phyloP scores from a whole-genome alignment of 2,797 vertebrate species.

The Microctenopoma lineatum region DNA sequence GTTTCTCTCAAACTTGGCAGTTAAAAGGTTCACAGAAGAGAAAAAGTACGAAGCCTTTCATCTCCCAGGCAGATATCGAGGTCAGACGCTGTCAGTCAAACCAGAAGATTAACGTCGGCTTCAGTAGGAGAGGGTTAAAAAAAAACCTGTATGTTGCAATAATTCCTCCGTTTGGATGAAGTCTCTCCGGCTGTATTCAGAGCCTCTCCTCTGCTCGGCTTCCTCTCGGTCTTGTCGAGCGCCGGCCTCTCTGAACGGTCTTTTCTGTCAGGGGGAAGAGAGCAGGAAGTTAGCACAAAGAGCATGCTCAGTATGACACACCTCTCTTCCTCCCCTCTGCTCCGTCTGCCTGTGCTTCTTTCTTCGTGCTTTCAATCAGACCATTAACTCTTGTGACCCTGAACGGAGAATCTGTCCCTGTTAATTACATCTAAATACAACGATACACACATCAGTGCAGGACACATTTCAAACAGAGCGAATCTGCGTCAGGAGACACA shows the following conservation, averaged over 20 bases:
- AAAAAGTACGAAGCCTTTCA: conserved; percentile 23
- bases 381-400: conserved; percentile 66
- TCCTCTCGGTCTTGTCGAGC: conserved; percentile 34
- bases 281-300: conserved; percentile 83
- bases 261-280: conserved; percentile 78
- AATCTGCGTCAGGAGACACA: background rate
- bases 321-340: conserved; percentile 21
- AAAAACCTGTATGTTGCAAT: background rate
- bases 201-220: conserved; percentile 30
- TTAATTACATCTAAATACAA: conserved; percentile 23
- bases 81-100: conserved; percentile 32
- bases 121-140: background rate
- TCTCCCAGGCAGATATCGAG: conserved; percentile 27
- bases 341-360: conserved; percentile 5
- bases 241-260: conserved; percentile 51
- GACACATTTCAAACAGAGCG: background rate
- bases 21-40: conserved; percentile 25
- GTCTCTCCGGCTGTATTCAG: conserved; percentile 38
- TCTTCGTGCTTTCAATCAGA: conserved; percentile 59
- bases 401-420: background rate
- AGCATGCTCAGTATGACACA: conserved; percentile 80
- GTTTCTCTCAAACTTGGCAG: conserved; percentile 33
- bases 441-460: background rate
- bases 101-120: conserved; percentile 15
- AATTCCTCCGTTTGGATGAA: conserved; percentile 21